Percentiles rank a stretch among this genome's conserved stretches.
Evolutionary conservation across 2,888 invertebrate species (phyloP).

Genomic region (Apeira syringaria): DNA sequence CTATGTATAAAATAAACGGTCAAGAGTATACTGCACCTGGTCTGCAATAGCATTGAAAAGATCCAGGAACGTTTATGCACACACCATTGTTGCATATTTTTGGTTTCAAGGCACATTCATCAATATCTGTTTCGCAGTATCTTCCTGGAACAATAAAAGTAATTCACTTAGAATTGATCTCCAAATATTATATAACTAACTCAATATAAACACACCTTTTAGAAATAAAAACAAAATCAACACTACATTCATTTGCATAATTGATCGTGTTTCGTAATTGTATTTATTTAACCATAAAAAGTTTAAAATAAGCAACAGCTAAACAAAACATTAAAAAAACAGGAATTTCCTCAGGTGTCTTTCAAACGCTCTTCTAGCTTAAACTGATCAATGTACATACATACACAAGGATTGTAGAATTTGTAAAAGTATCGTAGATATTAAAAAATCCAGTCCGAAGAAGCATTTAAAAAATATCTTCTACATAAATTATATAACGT

Average conservation of each 20-base stretch:
- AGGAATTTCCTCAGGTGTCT: slow-evolving; percentile 57
- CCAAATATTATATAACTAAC: not conserved
- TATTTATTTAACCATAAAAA: slow-evolving; percentile 3
- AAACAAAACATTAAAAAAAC: slow-evolving; percentile 38
- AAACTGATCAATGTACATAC: not conserved
- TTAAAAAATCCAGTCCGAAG: no score
- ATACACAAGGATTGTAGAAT: no score
- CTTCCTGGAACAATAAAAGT: slow-evolving; percentile 73
- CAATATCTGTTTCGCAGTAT: slow-evolving; percentile 86
- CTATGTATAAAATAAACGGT: no score
- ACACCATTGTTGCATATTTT: slow-evolving; percentile 92
- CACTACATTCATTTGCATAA: slow-evolving; percentile 25
- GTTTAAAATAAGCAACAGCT: slow-evolving; percentile 26
- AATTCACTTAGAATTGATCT: no score
- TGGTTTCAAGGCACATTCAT: slow-evolving; percentile 87
- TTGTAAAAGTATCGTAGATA: no score
- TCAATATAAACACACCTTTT: slow-evolving; percentile 34
- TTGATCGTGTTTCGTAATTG: slow-evolving; percentile 1
- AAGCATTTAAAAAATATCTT: no score
- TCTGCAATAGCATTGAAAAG: slow-evolving; percentile 92
- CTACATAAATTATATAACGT: no score
- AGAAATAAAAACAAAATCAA: slow-evolving; percentile 26
- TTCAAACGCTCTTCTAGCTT: slow-evolving; percentile 11
- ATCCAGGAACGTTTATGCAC: slow-evolving; percentile 89
- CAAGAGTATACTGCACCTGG: slow-evolving; percentile 78